Evolutionary conservation across 2,797 vertebrate species (phyloP), one percentile per base, ranked within the genome.

Genomic region (Botia kubotai): DNA sequence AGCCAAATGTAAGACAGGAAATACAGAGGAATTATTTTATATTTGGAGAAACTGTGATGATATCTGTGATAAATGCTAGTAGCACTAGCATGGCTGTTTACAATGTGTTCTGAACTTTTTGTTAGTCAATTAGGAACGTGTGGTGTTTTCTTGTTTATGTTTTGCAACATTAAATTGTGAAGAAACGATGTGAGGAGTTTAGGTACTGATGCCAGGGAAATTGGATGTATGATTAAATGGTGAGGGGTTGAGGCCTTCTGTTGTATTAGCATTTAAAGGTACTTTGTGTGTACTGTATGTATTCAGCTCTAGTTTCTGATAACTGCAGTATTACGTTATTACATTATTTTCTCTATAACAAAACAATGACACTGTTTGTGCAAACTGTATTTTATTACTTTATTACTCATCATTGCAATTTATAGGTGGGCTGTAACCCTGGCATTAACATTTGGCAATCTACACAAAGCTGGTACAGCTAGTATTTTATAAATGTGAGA

Each of bases 291-390:
- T 33, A 1, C 33, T 33, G 33, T 70, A 55, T 77, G 58, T 83
- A 73, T 83, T 69, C 84, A 55, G 75, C 48, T 80, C 62, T 70
- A 73, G 21, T 80, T 63, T 58, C 23, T 82, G 12, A 81, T 66
- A 72, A 84, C 60, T 84, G 74, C 87, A 89, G 86, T 89, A 87
- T 86, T 88, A 86, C 58, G 75, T 77, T 89, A 87, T 86, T 88
- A 86, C 58, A 75, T 77, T 75, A 48, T 82, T 46, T 39, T 66
- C 57, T 82, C 39, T 78, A 63, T 86, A 75, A 77, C 79, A 65
- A 85, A 72, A 13, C 46, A 39, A 33, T 60, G 57, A 71, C 72
- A 80, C 46, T 48, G 21, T 86, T 26, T 43, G 26, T 81, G 77
- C 48, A 85, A 72, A 50, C 12, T 46, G 53, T 76, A 11, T 74